Base-by-base conservation (phyloP, 2,888 invertebrate genomes). In the Congeria kusceri region DNA sequence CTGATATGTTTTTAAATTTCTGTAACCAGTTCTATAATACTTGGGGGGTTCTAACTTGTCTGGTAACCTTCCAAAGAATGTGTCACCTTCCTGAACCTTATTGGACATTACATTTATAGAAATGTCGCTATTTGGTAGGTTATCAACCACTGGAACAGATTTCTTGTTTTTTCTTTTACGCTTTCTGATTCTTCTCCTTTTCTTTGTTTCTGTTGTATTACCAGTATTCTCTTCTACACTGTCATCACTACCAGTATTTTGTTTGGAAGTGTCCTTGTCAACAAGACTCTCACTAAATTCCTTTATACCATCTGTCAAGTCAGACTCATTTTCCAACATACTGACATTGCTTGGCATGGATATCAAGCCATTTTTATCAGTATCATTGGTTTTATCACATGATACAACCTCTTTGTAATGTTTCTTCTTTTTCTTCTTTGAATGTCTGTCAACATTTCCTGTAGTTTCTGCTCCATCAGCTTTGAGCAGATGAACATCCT, bases 11-110 rank as follows among this genome's bases (percentile, higher is more conserved):
- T 71, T 70, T 27, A 75, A 49, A 58, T 81, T 81, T 47, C 69
- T 74, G 58, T 81, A 81, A 20, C 75, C 68, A 64, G 77, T 73
- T 29, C 81, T 66, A 63, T 81, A 81, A 44, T 71, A 49, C 46
- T 71, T 71, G 4, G 81, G 81, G 25, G 63, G 25, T 28, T 75
- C 67, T 18, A 81, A 64, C 68, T 81, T 81, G 64, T 81, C 81
- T 27, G 81, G 81, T 7, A 77, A 56, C n/a, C 71, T 57, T 2
- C 81, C 81, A 72, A 67, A 74, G 15, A 75, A 75, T 15, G 46
- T 49, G 27, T 77, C 69, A 44, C 68, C 70, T 57, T 56, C 56
- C 15, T 53, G 44, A 13, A 81, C 59, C n/a, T 67, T 64, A 20
- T 27, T 73, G 3, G 77, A 77, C 25, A 57, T 66, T 59, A 77